Evolutionary conservation across 2,888 invertebrate species (phyloP).

Genomic region (Aleiodes alternator): DNA sequence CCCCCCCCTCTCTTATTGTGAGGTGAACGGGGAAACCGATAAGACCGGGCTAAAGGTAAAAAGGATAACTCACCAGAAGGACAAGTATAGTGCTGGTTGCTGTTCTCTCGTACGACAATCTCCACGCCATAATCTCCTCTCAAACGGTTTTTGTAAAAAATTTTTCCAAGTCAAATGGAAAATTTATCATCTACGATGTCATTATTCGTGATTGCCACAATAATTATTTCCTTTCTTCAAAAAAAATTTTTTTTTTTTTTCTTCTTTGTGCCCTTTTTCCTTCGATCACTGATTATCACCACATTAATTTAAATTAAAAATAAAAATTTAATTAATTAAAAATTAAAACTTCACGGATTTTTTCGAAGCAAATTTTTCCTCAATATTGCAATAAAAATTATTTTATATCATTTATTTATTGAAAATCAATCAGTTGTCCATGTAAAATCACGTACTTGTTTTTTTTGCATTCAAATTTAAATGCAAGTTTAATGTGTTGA

Average conservation of each 20-base stretch:
- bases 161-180: constrained; percentile 51
- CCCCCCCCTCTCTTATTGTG: neutral
- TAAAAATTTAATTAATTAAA: neutral
- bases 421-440: neutral
- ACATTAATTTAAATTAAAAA: constrained; percentile 19
- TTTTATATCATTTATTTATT: constrained; percentile 32
- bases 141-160: constrained; percentile 46
- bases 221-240: no score
- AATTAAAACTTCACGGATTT: constrained; percentile 19
- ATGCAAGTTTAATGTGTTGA: constrained; percentile 1
- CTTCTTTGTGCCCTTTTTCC: neutral
- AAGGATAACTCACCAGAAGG: constrained; percentile 69
- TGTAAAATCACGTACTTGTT: constrained; percentile 6
- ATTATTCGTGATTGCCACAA: constrained; percentile 44
- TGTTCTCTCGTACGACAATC: constrained; percentile 68
- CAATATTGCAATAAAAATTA: no score
- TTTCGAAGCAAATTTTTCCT: neutral
- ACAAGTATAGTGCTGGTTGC: constrained; percentile 71
- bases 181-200: constrained; percentile 50
- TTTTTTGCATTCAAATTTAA: neutral
- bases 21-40: constrained; percentile 37
- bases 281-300: constrained; percentile 16
- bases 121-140: constrained; percentile 70
- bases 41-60: constrained; percentile 47
- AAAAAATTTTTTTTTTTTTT: no score